Evolutionary conservation across 2,113 vertebrate species (phyloP).

Genomic region (Bucco capensis): DNA sequence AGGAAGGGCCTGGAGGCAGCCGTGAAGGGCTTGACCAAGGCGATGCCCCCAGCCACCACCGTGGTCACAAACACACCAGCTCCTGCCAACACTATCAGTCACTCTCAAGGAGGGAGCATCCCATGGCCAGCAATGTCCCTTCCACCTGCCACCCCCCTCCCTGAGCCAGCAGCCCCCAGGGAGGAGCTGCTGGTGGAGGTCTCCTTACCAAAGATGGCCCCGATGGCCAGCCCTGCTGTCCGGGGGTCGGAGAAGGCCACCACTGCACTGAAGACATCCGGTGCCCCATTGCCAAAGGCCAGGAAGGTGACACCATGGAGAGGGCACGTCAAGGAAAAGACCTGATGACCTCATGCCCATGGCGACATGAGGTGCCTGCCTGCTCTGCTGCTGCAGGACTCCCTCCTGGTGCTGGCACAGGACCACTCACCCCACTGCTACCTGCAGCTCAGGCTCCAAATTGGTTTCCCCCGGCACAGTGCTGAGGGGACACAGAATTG

Average conservation of each 20-base stretch:
- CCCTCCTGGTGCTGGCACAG: background rate
- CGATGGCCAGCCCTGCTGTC: conserved; percentile 88
- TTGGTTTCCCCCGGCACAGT: rapidly evolving
- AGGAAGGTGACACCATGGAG: conserved; percentile 94
- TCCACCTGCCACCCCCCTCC: rapidly evolving
- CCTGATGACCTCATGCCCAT: rapidly evolving
- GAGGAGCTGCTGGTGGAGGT: background rate
- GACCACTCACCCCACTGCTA: rapidly evolving
- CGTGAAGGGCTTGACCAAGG: conserved; percentile 85
- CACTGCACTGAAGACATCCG: conserved; percentile 93
- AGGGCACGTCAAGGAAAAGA: conserved; percentile 71
- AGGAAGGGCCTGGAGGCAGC: conserved; percentile 94
- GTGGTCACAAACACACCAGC: conserved; percentile 96
- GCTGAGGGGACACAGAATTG: background rate
- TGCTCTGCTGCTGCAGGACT: rapidly evolving
- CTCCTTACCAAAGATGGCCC: conserved; percentile 87
- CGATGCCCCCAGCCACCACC: conserved; percentile 86
- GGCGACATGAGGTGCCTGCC: rapidly evolving
- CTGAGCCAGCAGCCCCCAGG: rapidly evolving
- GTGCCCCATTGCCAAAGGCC: conserved; percentile 94
- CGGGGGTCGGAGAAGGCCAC: conserved; percentile 89
- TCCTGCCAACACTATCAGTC: conserved; percentile 55
- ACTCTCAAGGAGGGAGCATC: background rate
- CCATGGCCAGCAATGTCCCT: rapidly evolving
- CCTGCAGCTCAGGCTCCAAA: rapidly evolving